A percentile compares a stretch with the other conserved stretches of the same genome.
These are phyloP conservation scores for Strix occidentalis DNA, from an alignment of 2,797 vertebrate genomes.

Conservation along the genomic window DNA sequence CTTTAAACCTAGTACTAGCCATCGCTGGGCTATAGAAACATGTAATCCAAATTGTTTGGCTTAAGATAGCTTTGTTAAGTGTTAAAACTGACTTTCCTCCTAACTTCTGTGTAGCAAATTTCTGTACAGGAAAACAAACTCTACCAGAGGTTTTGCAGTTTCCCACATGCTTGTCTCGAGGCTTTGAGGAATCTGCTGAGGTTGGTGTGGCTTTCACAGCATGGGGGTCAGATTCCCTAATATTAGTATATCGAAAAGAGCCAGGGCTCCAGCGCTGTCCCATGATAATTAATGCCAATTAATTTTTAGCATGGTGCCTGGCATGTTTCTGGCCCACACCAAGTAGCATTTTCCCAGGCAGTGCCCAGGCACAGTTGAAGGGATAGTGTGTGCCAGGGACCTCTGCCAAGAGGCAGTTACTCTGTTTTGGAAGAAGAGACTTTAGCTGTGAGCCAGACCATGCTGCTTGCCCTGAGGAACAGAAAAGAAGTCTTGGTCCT, in stretches of 20 bases:
- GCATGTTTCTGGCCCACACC: background rate
- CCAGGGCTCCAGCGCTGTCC: background rate
- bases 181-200: background rate
- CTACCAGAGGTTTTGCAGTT: background rate
- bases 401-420: slow-evolving; percentile 24
- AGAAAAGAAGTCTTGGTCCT: background rate
- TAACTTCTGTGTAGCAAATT: background rate
- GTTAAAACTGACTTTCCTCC: background rate
- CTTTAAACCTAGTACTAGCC: background rate
- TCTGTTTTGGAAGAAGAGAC: background rate
- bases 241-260: background rate
- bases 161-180: rapidly evolving
- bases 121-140: background rate
- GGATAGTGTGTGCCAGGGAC: background rate
- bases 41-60: background rate
- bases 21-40: background rate
- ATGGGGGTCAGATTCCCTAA: background rate
- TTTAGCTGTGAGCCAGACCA: background rate
- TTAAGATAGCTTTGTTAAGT: background rate
- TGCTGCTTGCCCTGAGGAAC: background rate
- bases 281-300: background rate
- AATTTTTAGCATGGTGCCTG: slow-evolving; percentile 34
- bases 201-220: background rate
- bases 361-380: background rate
- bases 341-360: background rate